These are phyloP conservation scores for Lepus timidus DNA, from an alignment of 2,113 vertebrate species.

Conservation along the genomic window DNA sequence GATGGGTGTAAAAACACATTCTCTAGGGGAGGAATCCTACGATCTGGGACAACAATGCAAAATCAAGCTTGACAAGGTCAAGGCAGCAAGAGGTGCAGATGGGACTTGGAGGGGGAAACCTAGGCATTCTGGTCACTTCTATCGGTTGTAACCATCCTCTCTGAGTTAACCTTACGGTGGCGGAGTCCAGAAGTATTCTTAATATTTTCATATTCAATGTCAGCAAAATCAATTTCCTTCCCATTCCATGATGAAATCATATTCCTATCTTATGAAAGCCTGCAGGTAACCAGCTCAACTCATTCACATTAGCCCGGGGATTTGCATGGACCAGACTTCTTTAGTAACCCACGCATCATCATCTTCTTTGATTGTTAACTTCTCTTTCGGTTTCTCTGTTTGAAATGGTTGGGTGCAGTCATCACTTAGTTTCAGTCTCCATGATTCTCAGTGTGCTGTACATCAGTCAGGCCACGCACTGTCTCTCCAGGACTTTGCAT, in stretches of 20 bases:
- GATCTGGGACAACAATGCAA: not conserved
- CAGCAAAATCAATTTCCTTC: conserved; percentile 73
- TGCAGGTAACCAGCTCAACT: conserved; percentile 60
- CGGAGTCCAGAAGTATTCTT: conserved; percentile 78
- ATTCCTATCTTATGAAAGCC: conserved; percentile 64
- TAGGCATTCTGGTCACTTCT: no score
- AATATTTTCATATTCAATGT: conserved; percentile 75
- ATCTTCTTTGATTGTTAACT: conserved; percentile 92
- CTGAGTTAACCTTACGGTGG: not conserved
- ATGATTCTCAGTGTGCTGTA: conserved; percentile 93
- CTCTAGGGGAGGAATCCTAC: not conserved
- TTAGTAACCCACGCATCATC: conserved; percentile 95
- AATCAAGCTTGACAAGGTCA: not conserved
- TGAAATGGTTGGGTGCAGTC: conserved; percentile 96
- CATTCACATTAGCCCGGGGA: conserved; percentile 88
- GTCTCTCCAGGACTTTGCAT: not conserved
- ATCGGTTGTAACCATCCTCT: not conserved
- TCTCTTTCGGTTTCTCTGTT: conserved; percentile 95
- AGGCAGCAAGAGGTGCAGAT: not conserved
- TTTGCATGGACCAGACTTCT: conserved; percentile 93
- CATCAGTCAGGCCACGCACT: conserved; percentile 93
- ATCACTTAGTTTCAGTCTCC: conserved; percentile 96
- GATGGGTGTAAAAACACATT: not conserved
- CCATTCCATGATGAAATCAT: conserved; percentile 61
- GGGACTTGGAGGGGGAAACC: no score